phyloP scores from a whole-genome alignment of 1,140 invertebrate genomes.

The Eriocheir sinensis region DNA sequence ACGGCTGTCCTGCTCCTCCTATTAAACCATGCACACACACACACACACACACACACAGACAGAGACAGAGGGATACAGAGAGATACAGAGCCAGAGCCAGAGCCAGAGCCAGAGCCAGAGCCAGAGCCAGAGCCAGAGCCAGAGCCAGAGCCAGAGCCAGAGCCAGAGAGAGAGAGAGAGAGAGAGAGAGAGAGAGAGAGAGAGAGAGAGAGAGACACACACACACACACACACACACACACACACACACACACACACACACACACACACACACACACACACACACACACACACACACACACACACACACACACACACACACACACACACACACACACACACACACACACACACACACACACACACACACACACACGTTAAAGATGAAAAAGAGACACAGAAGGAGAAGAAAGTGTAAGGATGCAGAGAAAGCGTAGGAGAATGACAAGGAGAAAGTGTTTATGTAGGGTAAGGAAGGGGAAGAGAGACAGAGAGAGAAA shows the following conservation, averaged over 20 bases:
- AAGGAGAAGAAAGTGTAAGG: neutral
- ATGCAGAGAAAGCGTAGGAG: neutral
- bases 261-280: neutral
- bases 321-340: conserved; percentile 50
- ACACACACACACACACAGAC: conserved; percentile 9
- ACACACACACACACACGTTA: neutral
- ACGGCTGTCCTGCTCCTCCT: neutral
- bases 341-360: conserved; percentile 45
- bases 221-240: neutral
- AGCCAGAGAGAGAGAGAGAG: too few species aligned
- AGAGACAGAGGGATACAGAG: conserved; percentile 36
- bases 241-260: neutral
- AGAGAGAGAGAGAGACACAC: too few species aligned
- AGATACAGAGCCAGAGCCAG: too few species aligned
- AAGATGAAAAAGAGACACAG: too few species aligned
- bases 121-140: too few species aligned
- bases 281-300: neutral
- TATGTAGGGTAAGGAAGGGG: neutral
- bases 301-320: conserved; percentile 57
- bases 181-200: too few species aligned
- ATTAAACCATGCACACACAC: neutral
- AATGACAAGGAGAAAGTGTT: neutral
- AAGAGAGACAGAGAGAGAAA: neutral
- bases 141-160: too few species aligned
- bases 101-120: too few species aligned